These are phyloP conservation scores for Suricata suricatta DNA, from an alignment of 2,113 vertebrate species.

Conservation along the genomic window DNA sequence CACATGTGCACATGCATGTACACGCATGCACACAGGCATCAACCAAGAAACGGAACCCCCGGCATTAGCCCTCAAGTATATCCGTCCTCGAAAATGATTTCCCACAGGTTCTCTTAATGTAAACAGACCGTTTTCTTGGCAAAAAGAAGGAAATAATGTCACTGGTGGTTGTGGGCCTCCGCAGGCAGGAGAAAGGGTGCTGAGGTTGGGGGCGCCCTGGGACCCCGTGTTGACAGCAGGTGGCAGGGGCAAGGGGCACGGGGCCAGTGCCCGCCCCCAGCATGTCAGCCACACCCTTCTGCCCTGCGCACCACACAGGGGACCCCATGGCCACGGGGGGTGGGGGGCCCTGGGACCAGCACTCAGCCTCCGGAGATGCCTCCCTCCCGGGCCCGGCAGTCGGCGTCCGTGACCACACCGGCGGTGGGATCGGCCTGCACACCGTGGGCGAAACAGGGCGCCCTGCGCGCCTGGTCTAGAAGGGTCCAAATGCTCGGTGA, in stretches of 20 bases:
- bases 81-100: not conserved
- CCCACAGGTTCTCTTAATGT: not conserved
- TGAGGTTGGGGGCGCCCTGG: not conserved
- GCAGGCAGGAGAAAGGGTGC: not conserved
- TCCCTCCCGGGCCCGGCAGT: not conserved
- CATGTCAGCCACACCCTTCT: fast-evolving
- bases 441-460: fast-evolving
- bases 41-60: not conserved
- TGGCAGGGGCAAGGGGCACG: not conserved
- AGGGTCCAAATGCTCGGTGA: too few species aligned
- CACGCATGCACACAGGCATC: too few species aligned
- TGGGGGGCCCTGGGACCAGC: not conserved
- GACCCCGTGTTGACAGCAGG: not conserved
- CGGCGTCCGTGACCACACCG: not conserved
- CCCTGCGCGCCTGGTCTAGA: not conserved
- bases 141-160: not conserved
- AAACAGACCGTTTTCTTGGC: not conserved
- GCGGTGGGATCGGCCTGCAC: not conserved
- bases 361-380: not conserved
- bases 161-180: fast-evolving
- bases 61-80: not conserved
- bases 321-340: not conserved
- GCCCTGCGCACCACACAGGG: not conserved
- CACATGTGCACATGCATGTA: too few species aligned
- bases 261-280: too few species aligned